phyloP scores from a whole-genome alignment of 1,140 invertebrate genomes.

The Telenomus remus region DNA sequence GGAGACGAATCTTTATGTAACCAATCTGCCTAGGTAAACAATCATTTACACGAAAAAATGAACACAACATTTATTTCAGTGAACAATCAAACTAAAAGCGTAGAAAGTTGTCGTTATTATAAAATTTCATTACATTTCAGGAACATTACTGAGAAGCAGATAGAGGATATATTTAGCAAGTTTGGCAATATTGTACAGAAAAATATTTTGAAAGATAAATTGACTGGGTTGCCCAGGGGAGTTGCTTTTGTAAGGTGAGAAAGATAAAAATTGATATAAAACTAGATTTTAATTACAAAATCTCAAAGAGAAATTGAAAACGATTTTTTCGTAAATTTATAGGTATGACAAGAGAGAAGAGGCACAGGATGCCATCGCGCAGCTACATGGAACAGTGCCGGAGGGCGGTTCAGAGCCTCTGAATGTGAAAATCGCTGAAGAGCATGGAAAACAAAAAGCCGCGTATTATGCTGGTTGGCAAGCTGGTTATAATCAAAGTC shows the following conservation, averaged over 20 bases:
- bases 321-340: background rate
- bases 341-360: constrained; percentile 89
- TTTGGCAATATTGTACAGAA: constrained; percentile 93
- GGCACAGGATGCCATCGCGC: constrained; percentile 90
- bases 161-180: constrained; percentile 89
- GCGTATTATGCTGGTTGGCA: constrained; percentile 79
- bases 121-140: too few relatives aligned
- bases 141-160: constrained; percentile 86
- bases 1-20: constrained; percentile 95
- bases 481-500: constrained; percentile 77
- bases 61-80: too few relatives aligned
- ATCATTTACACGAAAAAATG: constrained; percentile 59
- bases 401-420: constrained; percentile 89
- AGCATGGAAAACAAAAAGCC: constrained; percentile 93
- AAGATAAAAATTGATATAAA: background rate
- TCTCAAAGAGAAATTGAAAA: background rate
- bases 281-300: too few relatives aligned
- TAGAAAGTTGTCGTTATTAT: too few relatives aligned
- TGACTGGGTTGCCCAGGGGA: constrained; percentile 88
- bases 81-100: too few relatives aligned
- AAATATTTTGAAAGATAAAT: constrained; percentile 91
- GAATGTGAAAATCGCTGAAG: constrained; percentile 92
- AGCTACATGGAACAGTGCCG: constrained; percentile 89
- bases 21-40: constrained; percentile 87
- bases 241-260: constrained; percentile 93